phyloP scores from a whole-genome alignment of 2,888 invertebrate species.

The Formica aserva region DNA sequence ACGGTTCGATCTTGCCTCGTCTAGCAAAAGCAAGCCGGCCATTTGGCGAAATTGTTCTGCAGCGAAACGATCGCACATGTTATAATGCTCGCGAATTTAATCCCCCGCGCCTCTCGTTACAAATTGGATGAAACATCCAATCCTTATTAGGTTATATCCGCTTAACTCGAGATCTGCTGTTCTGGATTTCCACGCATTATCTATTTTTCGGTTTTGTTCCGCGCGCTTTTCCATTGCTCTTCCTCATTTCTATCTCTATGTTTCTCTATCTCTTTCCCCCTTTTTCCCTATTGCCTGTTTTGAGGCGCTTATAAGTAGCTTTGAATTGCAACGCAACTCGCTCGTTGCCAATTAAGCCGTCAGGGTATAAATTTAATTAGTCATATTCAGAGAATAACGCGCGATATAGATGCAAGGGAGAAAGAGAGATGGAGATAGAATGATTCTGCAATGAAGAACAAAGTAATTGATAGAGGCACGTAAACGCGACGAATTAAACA shows the following conservation, averaged over 20 bases:
- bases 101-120: conserved; percentile 56
- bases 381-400: conserved; percentile 63
- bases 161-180: conserved; percentile 58
- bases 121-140: conserved; percentile 72
- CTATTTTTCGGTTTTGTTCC: conserved; percentile 35
- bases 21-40: conserved; percentile 62
- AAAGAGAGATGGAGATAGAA: neutral
- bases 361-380: conserved; percentile 78
- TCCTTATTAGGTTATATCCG: conserved; percentile 68
- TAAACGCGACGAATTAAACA: conserved; percentile 17
- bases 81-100: conserved; percentile 61
- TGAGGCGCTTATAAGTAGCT: conserved; percentile 30
- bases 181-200: conserved; percentile 47
- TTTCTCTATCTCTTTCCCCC: neutral
- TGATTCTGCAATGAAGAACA: neutral
- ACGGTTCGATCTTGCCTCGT: conserved; percentile 36
- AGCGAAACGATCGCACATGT: conserved; percentile 58
- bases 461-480: conserved; percentile 26
- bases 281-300: neutral
- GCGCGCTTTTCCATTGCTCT: conserved; percentile 3
- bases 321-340: conserved; percentile 34
- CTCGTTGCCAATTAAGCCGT: conserved; percentile 69
- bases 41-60: conserved; percentile 55
- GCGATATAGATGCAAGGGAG: neutral
- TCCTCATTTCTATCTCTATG: conserved; percentile 16